phyloP scores from a whole-genome alignment of 2,797 vertebrate species.

The Rhinella marina region DNA sequence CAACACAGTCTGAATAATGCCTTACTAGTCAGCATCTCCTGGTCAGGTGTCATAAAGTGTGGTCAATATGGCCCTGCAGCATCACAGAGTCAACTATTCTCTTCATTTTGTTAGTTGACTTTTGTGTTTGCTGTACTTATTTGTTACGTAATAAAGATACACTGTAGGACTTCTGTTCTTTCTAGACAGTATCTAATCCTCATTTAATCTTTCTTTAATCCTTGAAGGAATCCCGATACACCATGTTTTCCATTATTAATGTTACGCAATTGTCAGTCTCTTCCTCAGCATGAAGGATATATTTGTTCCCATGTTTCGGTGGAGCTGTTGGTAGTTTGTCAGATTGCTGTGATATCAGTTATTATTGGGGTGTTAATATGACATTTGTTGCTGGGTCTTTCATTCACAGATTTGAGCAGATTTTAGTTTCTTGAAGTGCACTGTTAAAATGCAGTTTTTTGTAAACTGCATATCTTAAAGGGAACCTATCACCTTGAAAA shows the following conservation, averaged over 20 bases:
- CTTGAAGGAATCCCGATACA: conserved; percentile 5
- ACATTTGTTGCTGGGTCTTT: neutral
- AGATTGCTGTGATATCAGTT: neutral
- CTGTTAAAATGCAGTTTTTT: no score
- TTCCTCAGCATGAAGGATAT: neutral
- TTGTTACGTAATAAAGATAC: neutral
- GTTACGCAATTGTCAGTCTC: conserved; percentile 28
- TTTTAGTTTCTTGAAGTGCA: neutral
- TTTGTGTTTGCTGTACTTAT: neutral
- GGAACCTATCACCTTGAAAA: no score
- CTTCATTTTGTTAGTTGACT: neutral
- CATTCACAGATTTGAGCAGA: neutral
- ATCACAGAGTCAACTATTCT: neutral
- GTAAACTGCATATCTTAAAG: no score
- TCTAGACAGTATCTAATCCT: conserved; percentile 7
- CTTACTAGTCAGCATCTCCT: neutral
- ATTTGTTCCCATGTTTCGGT: neutral
- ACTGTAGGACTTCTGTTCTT: neutral
- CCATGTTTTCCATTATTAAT: neutral
- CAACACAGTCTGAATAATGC: neutral
- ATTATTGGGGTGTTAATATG: neutral
- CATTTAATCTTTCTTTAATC: conserved; percentile 14
- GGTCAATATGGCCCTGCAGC: neutral
- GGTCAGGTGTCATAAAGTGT: neutral
- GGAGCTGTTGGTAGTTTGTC: neutral